Conservation (phyloP, 2,113 vertebrate species). For the Neolamprologus sp. region DNA sequence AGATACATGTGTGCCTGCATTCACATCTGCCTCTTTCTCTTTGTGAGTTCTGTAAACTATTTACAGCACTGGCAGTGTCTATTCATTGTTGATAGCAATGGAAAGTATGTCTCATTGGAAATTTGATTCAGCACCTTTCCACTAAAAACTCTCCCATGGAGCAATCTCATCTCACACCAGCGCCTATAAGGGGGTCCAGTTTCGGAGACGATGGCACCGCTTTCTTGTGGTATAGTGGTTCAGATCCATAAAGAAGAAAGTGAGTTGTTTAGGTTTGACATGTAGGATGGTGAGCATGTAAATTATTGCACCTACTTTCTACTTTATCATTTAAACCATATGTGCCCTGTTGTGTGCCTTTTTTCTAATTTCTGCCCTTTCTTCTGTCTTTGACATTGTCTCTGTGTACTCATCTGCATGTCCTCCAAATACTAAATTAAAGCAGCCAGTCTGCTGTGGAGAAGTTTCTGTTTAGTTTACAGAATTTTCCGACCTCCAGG, state of each 20-base stretch:
- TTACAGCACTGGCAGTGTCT: slow-evolving; percentile 55
- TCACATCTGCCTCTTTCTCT: slow-evolving; percentile 16
- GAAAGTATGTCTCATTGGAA: slow-evolving; percentile 67
- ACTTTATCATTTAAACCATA: slow-evolving; percentile 4
- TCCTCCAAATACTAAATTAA: neutral
- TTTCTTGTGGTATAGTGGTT: neutral
- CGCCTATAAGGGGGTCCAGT: neutral
- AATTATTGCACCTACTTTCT: slow-evolving; percentile 11
- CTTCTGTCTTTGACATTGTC: neutral
- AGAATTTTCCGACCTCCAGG: slow-evolving; percentile 67
- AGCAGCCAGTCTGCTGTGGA: slow-evolving; percentile 19
- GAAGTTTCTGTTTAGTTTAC: slow-evolving; percentile 56
- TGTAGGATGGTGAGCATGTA: neutral
- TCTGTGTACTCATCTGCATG: neutral
- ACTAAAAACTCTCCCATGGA: neutral
- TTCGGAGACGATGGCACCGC: neutral
- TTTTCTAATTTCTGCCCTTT: neutral
- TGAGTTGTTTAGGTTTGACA: slow-evolving; percentile 12
- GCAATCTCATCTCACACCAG: slow-evolving; percentile 3
- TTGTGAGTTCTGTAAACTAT: slow-evolving; percentile 53
- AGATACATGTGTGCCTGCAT: slow-evolving; percentile 11
- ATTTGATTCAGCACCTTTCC: slow-evolving; percentile 53
- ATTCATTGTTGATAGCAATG: slow-evolving; percentile 54
- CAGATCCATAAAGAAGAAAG: neutral
- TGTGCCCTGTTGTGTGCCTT: neutral